Evolutionary conservation across 2,888 invertebrate genomes (phyloP).

Genomic region (Cacoxenus indagator): DNA sequence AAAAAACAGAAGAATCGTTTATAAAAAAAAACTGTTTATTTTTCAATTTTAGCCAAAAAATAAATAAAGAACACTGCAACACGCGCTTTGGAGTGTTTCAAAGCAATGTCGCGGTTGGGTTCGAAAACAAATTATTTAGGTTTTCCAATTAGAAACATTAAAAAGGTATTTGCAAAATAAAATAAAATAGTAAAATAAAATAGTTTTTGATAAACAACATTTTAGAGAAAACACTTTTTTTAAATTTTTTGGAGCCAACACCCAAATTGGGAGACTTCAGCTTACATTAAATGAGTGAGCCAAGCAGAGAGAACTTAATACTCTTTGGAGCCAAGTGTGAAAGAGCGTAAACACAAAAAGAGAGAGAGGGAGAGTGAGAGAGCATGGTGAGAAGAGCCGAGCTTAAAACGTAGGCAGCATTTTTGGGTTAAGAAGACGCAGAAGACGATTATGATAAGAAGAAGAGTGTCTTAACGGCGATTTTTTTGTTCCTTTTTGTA

Average conservation of each 20-base stretch:
- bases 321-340: slow-evolving; percentile 28
- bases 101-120: no score
- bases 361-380: neutral
- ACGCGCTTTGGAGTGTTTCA: slow-evolving; percentile 31
- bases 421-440: neutral
- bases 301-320: slow-evolving; percentile 22
- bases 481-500: no score
- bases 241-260: slow-evolving; percentile 34
- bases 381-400: neutral
- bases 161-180: slow-evolving; percentile 1
- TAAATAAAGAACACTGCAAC: no score
- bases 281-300: neutral
- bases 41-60: neutral
- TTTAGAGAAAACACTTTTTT: slow-evolving; percentile 10
- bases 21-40: neutral
- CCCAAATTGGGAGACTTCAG: slow-evolving; percentile 32
- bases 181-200: no score
- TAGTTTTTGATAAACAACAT: no score
- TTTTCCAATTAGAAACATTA: neutral
- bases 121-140: neutral
- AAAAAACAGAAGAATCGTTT: neutral
- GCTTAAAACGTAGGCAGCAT: neutral
- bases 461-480: no score
- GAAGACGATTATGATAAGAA: no score
- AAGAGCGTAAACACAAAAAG: neutral